These are phyloP conservation scores for Monochamus alternatus DNA, from an alignment of 2,888 invertebrate species.

Conservation along the genomic window DNA sequence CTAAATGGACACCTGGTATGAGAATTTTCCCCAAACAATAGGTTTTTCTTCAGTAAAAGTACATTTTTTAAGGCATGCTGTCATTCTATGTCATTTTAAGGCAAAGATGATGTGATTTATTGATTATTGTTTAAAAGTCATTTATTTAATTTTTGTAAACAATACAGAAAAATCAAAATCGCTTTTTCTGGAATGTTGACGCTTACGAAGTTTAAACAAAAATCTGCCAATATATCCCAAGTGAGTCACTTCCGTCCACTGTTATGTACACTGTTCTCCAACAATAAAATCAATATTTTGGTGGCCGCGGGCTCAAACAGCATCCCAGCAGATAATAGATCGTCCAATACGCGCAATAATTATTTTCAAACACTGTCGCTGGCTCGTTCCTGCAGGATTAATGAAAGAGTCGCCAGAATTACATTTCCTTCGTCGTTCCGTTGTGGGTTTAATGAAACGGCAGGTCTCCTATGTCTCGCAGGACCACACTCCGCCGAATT, in stretches of 20 bases:
- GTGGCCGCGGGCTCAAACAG: slow-evolving; percentile 14
- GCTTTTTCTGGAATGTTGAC: no score
- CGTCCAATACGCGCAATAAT: slow-evolving; percentile 23
- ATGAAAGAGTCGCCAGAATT: slow-evolving; percentile 8
- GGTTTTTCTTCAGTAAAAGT: no score
- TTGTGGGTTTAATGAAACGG: neutral
- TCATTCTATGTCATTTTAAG: no score
- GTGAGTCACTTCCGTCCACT: neutral
- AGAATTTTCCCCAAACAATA: no score
- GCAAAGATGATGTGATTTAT: no score
- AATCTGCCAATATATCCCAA: no score
- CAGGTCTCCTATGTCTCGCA: neutral
- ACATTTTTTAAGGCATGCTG: no score
- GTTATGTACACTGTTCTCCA: slow-evolving; percentile 15
- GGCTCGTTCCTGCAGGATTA: neutral
- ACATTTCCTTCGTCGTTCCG: neutral
- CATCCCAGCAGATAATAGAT: slow-evolving; percentile 22
- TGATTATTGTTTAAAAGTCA: no score
- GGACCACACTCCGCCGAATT: neutral
- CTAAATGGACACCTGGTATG: no score
- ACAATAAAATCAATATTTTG: slow-evolving; percentile 33
- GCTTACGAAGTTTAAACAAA: no score
- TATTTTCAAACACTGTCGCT: slow-evolving; percentile 18
- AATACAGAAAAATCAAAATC: no score
- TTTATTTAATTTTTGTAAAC: no score